Conservation (phyloP, 2,797 vertebrate genomes). For the Cephalopachus bancanus region DNA sequence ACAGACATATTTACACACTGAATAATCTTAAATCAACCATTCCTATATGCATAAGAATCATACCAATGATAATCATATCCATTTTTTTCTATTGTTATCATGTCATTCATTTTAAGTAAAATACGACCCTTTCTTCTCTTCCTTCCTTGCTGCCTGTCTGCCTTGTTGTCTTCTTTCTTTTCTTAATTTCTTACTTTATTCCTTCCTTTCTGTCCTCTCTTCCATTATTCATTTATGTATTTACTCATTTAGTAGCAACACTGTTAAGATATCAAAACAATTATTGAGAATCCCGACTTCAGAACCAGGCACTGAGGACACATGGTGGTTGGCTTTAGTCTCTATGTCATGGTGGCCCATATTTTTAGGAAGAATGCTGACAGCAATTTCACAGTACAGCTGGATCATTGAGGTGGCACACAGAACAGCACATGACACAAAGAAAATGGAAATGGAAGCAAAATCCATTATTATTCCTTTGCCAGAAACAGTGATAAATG, state of each 20-base stretch:
- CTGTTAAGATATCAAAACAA: neutral
- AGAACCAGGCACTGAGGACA: neutral
- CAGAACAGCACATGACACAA: neutral
- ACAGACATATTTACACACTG: neutral
- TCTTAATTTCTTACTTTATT: neutral
- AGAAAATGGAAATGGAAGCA: neutral
- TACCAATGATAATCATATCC: neutral
- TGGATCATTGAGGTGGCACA: neutral
- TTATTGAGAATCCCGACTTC: neutral
- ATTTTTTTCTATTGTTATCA: neutral
- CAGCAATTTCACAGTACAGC: too few relatives aligned
- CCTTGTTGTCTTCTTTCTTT: neutral
- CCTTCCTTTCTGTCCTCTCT: neutral
- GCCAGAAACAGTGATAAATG: neutral
- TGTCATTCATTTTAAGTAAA: neutral
- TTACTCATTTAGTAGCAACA: neutral
- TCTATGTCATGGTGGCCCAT: neutral
- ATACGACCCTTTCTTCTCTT: neutral
- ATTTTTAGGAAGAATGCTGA: neutral
- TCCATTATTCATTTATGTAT: neutral
- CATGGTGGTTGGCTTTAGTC: neutral
- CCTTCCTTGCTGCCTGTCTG: neutral
- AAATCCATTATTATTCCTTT: neutral
- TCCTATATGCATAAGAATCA: too few relatives aligned
- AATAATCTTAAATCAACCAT: neutral